phyloP scores from a whole-genome alignment of 2,113 vertebrate species.

The Maccullochella peelii region DNA sequence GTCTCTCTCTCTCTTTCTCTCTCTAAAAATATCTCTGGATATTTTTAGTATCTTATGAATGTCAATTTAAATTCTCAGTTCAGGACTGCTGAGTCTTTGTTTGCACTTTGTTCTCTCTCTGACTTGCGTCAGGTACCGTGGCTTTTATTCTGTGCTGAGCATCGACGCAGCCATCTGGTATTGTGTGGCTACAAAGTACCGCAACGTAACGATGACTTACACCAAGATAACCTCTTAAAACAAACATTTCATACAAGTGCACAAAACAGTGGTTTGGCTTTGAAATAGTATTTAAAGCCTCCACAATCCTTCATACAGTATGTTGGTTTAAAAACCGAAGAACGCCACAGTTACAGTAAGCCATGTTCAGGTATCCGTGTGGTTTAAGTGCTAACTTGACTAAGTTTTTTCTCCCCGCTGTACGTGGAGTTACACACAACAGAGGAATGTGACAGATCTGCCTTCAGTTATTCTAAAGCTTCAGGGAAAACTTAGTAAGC shows the following conservation, averaged over 20 bases:
- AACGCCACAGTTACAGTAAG: conserved; percentile 32
- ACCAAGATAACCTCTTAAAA: conserved; percentile 48
- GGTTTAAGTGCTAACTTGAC: conserved; percentile 45
- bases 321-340: conserved; percentile 22
- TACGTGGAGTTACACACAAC: conserved; percentile 28
- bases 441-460: conserved; percentile 61
- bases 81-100: conserved; percentile 74
- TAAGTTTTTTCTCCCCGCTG: background rate
- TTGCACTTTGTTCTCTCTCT: conserved; percentile 22
- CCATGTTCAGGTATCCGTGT: conserved; percentile 49
- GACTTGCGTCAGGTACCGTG: conserved; percentile 24
- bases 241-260: conserved; percentile 43
- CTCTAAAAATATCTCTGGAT: conserved; percentile 40
- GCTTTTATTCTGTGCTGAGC: conserved; percentile 75
- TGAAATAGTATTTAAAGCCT: background rate
- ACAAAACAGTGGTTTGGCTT: conserved; percentile 40
- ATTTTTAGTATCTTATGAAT: conserved; percentile 86
- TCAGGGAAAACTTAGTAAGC: conserved; percentile 68
- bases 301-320: conserved; percentile 12
- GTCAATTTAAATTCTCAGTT: conserved; percentile 92
- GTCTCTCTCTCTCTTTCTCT: conserved; percentile 14
- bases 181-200: conserved; percentile 38
- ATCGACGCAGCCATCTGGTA: conserved; percentile 6
- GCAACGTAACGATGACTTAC: conserved; percentile 32
- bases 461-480: conserved; percentile 55